Evolutionary conservation across 2,888 invertebrate species (phyloP).

Genomic region (Tetropium fuscum): DNA sequence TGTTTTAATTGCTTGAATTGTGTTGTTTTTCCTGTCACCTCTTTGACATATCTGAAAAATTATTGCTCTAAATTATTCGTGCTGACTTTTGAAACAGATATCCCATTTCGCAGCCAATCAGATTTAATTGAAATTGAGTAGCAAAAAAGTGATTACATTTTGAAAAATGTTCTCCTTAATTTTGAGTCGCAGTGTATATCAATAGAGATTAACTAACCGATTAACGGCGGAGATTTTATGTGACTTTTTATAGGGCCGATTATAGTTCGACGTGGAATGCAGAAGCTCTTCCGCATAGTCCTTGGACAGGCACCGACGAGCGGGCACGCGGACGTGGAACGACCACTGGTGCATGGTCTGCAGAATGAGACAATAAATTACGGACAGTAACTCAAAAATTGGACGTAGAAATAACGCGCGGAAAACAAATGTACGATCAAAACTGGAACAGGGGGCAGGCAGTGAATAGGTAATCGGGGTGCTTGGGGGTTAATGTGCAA

Average conservation of each 20-base stretch:
- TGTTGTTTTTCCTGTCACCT: no score
- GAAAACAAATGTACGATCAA: conserved; percentile 57
- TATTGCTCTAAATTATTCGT: no score
- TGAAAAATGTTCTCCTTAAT: no score
- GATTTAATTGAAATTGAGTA: no score
- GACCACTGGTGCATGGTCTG: no score
- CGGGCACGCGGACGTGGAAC: background rate
- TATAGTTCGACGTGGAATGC: no score
- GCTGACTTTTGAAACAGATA: no score
- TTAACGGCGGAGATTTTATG: background rate
- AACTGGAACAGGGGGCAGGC: conserved; percentile 54
- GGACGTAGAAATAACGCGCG: conserved; percentile 43
- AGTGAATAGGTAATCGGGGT: conserved; percentile 62
- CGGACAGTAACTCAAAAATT: conserved; percentile 42
- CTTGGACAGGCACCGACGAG: conserved; percentile 3
- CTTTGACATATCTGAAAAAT: no score
- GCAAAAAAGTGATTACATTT: no score
- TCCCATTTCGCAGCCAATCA: no score
- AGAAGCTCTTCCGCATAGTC: background rate
- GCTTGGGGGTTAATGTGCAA: conserved; percentile 63
- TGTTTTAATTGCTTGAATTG: no score
- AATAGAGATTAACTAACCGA: background rate
- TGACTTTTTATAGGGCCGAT: background rate
- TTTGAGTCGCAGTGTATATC: no score
- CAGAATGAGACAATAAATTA: conserved; percentile 20